phyloP scores from a whole-genome alignment of 2,797 vertebrate genomes.

The Balearica regulorum region DNA sequence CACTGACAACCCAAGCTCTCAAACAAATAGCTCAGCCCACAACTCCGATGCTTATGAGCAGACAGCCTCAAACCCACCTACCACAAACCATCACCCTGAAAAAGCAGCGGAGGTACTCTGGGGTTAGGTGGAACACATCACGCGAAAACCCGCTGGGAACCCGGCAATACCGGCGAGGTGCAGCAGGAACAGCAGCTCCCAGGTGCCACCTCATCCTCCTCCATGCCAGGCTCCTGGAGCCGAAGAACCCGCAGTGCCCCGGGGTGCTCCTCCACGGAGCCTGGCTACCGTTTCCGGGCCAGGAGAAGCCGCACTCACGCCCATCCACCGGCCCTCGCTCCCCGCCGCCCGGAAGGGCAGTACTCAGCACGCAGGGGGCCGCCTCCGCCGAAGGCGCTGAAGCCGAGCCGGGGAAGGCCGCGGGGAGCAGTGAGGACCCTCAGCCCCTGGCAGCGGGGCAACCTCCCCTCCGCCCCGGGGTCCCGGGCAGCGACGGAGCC shows the following conservation, averaged over 20 bases:
- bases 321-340: not conserved
- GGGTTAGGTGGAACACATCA: too few relatives aligned
- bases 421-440: not conserved
- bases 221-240: too few relatives aligned
- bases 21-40: rapidly evolving
- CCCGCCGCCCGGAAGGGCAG: not conserved
- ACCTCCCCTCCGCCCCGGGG: not conserved
- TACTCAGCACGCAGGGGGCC: not conserved
- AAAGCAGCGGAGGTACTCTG: rapidly evolving
- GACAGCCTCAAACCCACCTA: not conserved
- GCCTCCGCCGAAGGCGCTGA: not conserved
- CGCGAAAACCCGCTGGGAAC: not conserved
- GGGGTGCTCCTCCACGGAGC: not conserved
- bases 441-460: too few relatives aligned
- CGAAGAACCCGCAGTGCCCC: not conserved
- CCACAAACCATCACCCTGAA: rapidly evolving
- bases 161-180: too few relatives aligned
- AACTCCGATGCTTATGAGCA: rapidly evolving
- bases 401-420: not conserved
- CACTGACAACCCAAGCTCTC: not conserved
- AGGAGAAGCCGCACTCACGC: not conserved
- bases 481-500: not conserved
- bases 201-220: not conserved
- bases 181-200: not conserved
- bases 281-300: not conserved